Evolutionary conservation across 2,888 invertebrate genomes (phyloP).

Genomic region (Onthophagus sagittarius): DNA sequence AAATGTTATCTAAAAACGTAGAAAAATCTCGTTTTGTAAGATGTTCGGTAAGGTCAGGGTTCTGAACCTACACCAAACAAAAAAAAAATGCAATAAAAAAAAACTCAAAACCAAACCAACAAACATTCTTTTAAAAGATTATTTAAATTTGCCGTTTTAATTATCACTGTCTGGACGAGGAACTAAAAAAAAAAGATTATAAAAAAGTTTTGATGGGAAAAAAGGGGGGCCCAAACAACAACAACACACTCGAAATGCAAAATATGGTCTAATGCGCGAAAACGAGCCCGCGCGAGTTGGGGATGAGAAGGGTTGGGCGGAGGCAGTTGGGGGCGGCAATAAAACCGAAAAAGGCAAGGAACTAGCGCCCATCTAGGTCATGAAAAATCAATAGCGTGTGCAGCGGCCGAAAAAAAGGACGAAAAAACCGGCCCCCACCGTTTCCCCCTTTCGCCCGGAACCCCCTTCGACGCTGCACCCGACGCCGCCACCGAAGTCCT

Average conservation of each 20-base stretch:
- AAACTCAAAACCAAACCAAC: no score
- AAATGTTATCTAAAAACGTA: background rate
- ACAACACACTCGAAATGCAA: background rate
- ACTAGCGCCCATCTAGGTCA: constrained; percentile 22
- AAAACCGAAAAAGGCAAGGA: constrained; percentile 14
- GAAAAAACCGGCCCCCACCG: constrained; percentile 6
- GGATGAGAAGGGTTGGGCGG: background rate
- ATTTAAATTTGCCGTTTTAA: background rate
- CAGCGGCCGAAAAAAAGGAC: constrained; percentile 10
- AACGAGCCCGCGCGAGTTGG: background rate
- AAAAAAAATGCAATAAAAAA: background rate
- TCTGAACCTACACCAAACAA: constrained; percentile 20
- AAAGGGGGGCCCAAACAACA: no score
- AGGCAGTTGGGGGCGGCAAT: constrained; percentile 2
- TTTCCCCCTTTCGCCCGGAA: background rate
- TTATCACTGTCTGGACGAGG: background rate
- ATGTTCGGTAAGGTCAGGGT: background rate
- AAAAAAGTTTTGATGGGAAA: no score
- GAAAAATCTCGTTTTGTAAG: background rate
- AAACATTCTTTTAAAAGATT: background rate
- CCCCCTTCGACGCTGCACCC: constrained; percentile 5
- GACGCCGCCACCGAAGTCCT: background rate
- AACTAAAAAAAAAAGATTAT: background rate
- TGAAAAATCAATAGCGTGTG: constrained; percentile 24
- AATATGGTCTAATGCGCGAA: background rate